Base-by-base conservation (phyloP, 2,797 vertebrate genomes). In the Botia almorhae region DNA sequence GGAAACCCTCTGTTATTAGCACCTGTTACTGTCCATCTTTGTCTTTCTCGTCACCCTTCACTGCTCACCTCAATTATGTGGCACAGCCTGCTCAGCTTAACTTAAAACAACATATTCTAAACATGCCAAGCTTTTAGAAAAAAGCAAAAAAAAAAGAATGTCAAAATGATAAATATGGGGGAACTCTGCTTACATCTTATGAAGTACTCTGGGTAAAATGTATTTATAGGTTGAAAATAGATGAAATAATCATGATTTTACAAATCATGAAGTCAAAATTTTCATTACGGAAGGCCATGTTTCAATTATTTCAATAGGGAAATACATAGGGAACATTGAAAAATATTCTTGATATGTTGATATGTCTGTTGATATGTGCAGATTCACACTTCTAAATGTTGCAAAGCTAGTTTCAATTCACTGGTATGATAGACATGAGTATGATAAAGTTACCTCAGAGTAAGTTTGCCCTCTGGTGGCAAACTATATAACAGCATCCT, bases 1-100 rank as follows among this genome's bases (percentile, higher is more conserved):
- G 91, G 92, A 92, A 91, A 91, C 90, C 91, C 92, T 93, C 81
- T 91, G 88, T 91, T 91, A 93, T 92, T 91, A 91, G 84, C 93
- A 94, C 93, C 93, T 94, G 93, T 93, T 93, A 89, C 88, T 79
- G 88, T 91, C 87, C 82, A 86, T 90, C 80, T 29, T 74, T 43
- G 63, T 56, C 80, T 39, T 67, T 12, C 58, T 69, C 78, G 36
- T 68, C 83, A 48, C 77, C 33, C 51, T 6, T 74, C 29, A 61
- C 29, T 80, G 29, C 53, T 81, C 72, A 53, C 78, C 74, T 76
- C 23, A 46, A 16, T 72, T 78, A 77, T 64, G 21, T 77, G 56
- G 17, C 46, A 43, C 76, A 73, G 70, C 43, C 43, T 46, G 43
- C 61, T 55, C 26, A 61, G 76, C 61, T 60, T 48, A 58, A 73